A percentile compares a stretch with the other conserved stretches of the same genome.
Evolutionary conservation across 1,140 invertebrate species (phyloP).

Genomic region (Oedothorax gibbosus): DNA sequence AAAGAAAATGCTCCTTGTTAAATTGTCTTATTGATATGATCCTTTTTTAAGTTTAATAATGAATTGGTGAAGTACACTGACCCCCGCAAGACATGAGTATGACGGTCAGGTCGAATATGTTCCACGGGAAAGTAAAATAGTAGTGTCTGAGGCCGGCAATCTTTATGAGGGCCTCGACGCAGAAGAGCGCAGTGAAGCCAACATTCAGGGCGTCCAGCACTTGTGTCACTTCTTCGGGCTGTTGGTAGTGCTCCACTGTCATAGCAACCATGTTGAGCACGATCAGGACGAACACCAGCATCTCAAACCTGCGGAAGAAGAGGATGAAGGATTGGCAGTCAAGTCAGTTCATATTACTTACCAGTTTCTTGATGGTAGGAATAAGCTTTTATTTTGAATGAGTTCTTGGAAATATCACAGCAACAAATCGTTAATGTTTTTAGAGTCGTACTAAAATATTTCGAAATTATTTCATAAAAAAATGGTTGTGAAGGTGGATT

Average conservation of each 20-base stretch:
- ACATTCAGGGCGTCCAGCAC: conserved; percentile 92
- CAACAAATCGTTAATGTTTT: too few relatives aligned
- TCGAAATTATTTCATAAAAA: conserved; percentile 67
- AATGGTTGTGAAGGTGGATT: too few relatives aligned
- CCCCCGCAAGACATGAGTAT: conserved; percentile 85
- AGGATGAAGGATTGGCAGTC: too few relatives aligned
- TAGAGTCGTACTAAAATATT: too few relatives aligned
- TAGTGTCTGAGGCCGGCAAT: conserved; percentile 95
- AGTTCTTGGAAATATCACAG: too few relatives aligned
- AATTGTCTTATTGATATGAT: too few relatives aligned
- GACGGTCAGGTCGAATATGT: conserved; percentile 98
- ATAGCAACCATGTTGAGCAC: conserved; percentile 98
- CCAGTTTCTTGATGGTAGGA: too few relatives aligned
- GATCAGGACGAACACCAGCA: conserved; percentile 99
- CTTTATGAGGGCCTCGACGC: conserved; percentile 96
- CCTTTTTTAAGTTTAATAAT: too few relatives aligned
- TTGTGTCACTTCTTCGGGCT: conserved; percentile 82
- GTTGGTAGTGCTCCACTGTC: conserved; percentile 96
- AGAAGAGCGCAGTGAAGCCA: conserved; percentile 98
- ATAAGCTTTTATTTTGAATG: too few relatives aligned
- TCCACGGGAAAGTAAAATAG: conserved; percentile 99
- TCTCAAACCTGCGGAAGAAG: conserved; percentile 87
- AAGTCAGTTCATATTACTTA: too few relatives aligned
- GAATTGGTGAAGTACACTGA: too few relatives aligned
- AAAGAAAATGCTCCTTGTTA: too few relatives aligned